Percentiles rank a stretch among this genome's conserved stretches.
Evolutionary conservation across 2,797 vertebrate genomes (phyloP).

Genomic region (Sciaenops ocellatus): DNA sequence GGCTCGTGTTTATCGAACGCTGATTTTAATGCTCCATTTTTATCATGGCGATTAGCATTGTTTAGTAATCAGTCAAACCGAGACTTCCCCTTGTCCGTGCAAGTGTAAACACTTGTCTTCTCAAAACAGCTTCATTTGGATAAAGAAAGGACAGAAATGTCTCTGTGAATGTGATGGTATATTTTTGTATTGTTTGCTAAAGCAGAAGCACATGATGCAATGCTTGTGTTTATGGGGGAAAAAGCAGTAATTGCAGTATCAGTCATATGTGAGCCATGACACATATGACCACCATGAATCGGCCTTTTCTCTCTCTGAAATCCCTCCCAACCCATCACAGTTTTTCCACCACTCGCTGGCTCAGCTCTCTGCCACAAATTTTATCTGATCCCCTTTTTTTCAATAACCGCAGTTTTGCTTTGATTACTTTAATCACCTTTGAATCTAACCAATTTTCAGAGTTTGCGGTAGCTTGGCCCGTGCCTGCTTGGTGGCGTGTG

Average conservation of each 20-base stretch:
- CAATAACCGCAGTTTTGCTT: constrained; percentile 64
- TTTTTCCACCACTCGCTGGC: constrained; percentile 49
- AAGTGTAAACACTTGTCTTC: constrained; percentile 81
- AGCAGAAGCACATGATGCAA: constrained; percentile 70
- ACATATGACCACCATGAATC: constrained; percentile 72
- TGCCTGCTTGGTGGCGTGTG: constrained; percentile 27
- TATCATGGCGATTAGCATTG: constrained; percentile 81
- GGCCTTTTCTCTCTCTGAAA: constrained; percentile 56
- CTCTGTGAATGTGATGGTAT: constrained; percentile 62
- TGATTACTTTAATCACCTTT: constrained; percentile 65
- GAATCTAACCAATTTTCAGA: constrained; percentile 54
- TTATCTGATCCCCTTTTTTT: constrained; percentile 40
- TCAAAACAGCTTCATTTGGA: constrained; percentile 70
- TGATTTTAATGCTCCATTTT: constrained; percentile 82
- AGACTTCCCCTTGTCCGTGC: constrained; percentile 74
- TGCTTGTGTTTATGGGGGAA: constrained; percentile 61
- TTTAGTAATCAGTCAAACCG: constrained; percentile 79
- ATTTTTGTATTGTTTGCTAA: constrained; percentile 64
- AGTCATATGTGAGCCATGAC: constrained; percentile 68
- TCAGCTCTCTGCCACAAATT: constrained; percentile 41
- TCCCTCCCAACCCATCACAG: constrained; percentile 42
- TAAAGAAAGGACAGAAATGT: constrained; percentile 70
- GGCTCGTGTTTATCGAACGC: constrained; percentile 76
- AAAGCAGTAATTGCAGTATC: constrained; percentile 69
- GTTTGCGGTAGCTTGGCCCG: constrained; percentile 29